Base-by-base conservation (phyloP, 2,888 invertebrate species). In the Xanthostigma xanthostigma region DNA sequence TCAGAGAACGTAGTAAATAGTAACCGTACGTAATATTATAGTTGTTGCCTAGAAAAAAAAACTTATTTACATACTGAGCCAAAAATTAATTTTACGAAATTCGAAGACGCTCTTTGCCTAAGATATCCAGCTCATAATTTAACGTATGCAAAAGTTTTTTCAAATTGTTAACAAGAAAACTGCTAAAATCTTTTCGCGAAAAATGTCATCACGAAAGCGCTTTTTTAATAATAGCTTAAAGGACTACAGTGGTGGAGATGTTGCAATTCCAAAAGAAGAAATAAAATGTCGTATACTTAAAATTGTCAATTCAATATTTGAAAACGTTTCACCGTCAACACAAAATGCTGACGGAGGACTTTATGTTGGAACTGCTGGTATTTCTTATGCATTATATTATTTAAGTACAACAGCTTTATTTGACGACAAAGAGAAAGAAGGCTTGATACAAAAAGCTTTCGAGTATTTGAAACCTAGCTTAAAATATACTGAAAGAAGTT, bases 371-470 rank as follows among this genome's bases (percentile, higher is more conserved):
- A 65, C 76, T 35, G 74, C 76, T 41, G 86, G 90, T 9, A 73
- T 85, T 44, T 76, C 84, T 0, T 90, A 76, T 60, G 85, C 85
- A 82, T 82, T 81, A 58, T 80, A 82, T 62, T 76, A 79, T 58
- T 60, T 89, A 46, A 72, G 78, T 12, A 75, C 75, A 59, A 73
- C 76, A 43, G 64, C 75, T 0, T 59, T 60, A 56, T 69, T 78
- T 10, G 62, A 41, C 27, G 17, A 64, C 2, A 64, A 67, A 36
- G 63, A 71, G 41, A 71, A 66, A 54, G 53, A 58, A 9, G 60
- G 65, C 2, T 79, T 76, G 49, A 56, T 84, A 39, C 69, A 76
- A 41, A 74, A 75, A 57, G 79, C 78, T 1, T 57, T 74, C 2
- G 72, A 78, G 45, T 84, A 83, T 59, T 64, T 83, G 13, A 68